Percentiles rank a stretch among this genome's conserved stretches.
Conservation (phyloP, 2,888 invertebrate genomes). For the Mechanitis mazaeus region DNA sequence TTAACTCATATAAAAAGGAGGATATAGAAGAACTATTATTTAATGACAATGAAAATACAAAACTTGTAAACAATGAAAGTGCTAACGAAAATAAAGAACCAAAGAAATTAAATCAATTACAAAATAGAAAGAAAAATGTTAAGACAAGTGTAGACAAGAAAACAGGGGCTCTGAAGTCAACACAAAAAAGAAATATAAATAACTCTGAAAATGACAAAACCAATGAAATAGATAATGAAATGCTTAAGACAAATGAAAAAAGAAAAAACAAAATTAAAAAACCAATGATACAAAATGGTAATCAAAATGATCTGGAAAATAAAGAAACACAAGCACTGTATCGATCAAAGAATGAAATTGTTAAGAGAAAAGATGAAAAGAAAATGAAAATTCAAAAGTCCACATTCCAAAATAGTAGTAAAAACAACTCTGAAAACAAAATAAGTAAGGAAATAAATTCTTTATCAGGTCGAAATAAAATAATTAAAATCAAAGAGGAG, state of each 20-base stretch:
- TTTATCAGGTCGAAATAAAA: too few relatives aligned
- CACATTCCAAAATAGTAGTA: slow-evolving; percentile 32
- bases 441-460: neutral
- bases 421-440: neutral
- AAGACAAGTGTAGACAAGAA: slow-evolving; percentile 5
- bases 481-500: too few relatives aligned
- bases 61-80: slow-evolving; percentile 20
- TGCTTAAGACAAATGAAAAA: slow-evolving; percentile 15
- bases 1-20: slow-evolving; percentile 43
- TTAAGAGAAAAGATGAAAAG: slow-evolving; percentile 23
- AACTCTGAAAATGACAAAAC: slow-evolving; percentile 1
- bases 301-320: neutral
- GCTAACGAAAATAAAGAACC: slow-evolving; percentile 13
- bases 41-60: slow-evolving; percentile 24
- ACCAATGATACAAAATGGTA: slow-evolving; percentile 34
- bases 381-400: slow-evolving; percentile 45
- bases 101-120: slow-evolving; percentile 7
- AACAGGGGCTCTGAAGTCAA: slow-evolving; percentile 10
- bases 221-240: neutral
- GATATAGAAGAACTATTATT: slow-evolving; percentile 24
- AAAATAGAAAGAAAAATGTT: neutral
- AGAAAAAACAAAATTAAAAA: slow-evolving; percentile 44
- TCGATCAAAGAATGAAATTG: neutral
- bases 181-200: slow-evolving; percentile 15
- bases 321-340: neutral